Percentiles rank a stretch among this genome's conserved stretches.
phyloP scores from a whole-genome alignment of 23 tunicate genomes.

The Oikopleura albicans region DNA sequence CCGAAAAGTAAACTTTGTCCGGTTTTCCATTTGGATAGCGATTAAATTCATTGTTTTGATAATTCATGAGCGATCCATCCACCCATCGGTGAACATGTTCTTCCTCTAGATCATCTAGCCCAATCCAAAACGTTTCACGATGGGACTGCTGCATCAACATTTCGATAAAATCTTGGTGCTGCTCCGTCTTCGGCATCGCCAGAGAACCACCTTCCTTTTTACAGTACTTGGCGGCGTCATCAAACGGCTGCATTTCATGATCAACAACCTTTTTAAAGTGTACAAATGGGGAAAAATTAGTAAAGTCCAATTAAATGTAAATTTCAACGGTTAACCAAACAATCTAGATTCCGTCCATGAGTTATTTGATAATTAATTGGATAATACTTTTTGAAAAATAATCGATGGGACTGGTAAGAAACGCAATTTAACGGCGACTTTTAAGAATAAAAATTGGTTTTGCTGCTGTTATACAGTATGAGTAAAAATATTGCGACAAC shows the following conservation, averaged over 20 bases:
- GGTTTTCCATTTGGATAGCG: conserved; percentile 31
- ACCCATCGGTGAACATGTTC: conserved; percentile 38
- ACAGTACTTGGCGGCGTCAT: conserved; percentile 23
- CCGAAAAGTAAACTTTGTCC: conserved; percentile 49
- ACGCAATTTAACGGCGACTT: no score
- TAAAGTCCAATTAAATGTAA: no score
- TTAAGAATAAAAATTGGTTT: no score
- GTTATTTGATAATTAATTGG: no score
- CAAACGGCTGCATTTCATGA: conserved; percentile 24
- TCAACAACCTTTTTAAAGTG: no score
- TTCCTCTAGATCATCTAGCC: conserved; percentile 10
- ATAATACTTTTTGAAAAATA: no score
- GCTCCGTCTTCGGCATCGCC: conserved; percentile 45
- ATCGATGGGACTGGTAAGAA: no score
- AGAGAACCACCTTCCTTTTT: conserved; percentile 24
- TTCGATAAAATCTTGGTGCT: conserved; percentile 42
- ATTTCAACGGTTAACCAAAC: no score
- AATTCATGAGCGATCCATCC: conserved; percentile 27
- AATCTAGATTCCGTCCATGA: no score
- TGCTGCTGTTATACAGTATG: no score
- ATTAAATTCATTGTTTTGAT: conserved; percentile 24
- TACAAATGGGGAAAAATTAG: no score
- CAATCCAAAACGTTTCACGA: conserved; percentile 42
- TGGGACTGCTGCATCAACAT: conserved; percentile 50
- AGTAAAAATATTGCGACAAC: no score